These are phyloP conservation scores for Drosophila leontia DNA, from an alignment of 1,140 invertebrate species.

Conservation along the genomic window DNA sequence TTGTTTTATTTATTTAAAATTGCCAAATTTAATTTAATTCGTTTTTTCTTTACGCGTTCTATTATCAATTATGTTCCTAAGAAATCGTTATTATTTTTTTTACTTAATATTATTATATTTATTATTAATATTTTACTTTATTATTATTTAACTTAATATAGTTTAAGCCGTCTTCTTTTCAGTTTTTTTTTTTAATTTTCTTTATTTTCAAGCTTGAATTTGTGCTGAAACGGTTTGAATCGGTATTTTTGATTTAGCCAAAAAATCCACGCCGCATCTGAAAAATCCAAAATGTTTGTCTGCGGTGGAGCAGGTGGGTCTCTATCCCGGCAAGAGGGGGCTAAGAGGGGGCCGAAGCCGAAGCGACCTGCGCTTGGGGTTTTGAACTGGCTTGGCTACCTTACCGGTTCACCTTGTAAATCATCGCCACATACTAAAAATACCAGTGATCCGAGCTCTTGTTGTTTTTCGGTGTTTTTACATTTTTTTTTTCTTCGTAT, in stretches of 20 bases:
- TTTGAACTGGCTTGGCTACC: constrained; percentile 64
- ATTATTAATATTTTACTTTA: background rate
- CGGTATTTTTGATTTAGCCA: constrained; percentile 1
- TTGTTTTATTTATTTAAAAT: no score
- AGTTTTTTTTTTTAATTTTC: no score
- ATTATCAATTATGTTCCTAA: no score
- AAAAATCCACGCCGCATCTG: background rate
- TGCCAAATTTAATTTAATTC: no score
- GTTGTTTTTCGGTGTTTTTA: constrained; percentile 15
- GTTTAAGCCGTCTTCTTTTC: background rate
- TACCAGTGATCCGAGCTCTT: constrained; percentile 57
- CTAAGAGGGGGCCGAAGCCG: background rate
- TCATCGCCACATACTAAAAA: constrained; percentile 64
- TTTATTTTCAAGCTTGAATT: background rate
- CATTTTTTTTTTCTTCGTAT: background rate
- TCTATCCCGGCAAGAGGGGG: background rate
- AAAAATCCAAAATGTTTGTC: constrained; percentile 31
- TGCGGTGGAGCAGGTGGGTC: constrained; percentile 38
- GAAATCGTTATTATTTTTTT: no score
- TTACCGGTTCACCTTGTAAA: constrained; percentile 65
- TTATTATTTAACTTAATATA: background rate
- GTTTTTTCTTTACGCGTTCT: no score
- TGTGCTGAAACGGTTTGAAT: constrained; percentile 8
- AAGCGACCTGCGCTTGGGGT: constrained; percentile 45
- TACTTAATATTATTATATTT: no score